These are phyloP conservation scores for Coelopa pilipes DNA, from an alignment of 2,888 invertebrate species.

Conservation along the genomic window DNA sequence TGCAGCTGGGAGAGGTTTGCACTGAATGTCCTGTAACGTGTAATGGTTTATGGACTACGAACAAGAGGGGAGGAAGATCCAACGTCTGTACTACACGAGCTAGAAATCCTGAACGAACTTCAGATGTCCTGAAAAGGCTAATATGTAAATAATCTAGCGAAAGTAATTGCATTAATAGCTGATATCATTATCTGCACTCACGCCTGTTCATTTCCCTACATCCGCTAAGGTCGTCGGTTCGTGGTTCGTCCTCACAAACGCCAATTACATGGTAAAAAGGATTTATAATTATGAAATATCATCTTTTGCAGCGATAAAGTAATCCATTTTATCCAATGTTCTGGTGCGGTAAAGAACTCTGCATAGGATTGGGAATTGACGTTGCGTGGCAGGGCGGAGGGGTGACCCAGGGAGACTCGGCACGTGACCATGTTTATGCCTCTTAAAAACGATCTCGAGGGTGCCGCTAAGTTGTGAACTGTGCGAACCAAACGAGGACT, in stretches of 20 bases:
- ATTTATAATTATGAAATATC: conserved; percentile 59
- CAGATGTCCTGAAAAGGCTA: conserved; percentile 10
- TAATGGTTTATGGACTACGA: background rate
- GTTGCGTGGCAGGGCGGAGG: background rate
- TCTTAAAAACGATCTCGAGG: conserved; percentile 57
- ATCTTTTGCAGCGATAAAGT: conserved; percentile 47
- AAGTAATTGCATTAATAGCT: conserved; percentile 56
- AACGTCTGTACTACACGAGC: too few relatives aligned
- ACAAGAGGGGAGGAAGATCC: too few relatives aligned
- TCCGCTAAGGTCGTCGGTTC: background rate
- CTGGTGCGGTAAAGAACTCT: conserved; percentile 60
- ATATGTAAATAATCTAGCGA: conserved; percentile 53
- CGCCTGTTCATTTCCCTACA: conserved; percentile 42
- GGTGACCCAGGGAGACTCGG: conserved; percentile 37
- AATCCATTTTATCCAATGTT: conserved; percentile 61
- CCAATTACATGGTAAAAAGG: conserved; percentile 58
- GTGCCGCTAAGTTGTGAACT: conserved; percentile 53
- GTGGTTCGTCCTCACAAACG: conserved; percentile 42
- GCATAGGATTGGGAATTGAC: conserved; percentile 55
- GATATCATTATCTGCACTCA: conserved; percentile 55
- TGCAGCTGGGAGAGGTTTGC: background rate
- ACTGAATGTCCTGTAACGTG: conserved; percentile 11
- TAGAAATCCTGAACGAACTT: background rate
- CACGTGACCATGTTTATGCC: conserved; percentile 66
- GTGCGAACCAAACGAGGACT: conserved; percentile 53